A percentile compares a stretch with the other conserved stretches of the same genome.
These are phyloP conservation scores for Oryzias javanicus DNA, from an alignment of 2,113 vertebrate genomes.

Conservation along the genomic window DNA sequence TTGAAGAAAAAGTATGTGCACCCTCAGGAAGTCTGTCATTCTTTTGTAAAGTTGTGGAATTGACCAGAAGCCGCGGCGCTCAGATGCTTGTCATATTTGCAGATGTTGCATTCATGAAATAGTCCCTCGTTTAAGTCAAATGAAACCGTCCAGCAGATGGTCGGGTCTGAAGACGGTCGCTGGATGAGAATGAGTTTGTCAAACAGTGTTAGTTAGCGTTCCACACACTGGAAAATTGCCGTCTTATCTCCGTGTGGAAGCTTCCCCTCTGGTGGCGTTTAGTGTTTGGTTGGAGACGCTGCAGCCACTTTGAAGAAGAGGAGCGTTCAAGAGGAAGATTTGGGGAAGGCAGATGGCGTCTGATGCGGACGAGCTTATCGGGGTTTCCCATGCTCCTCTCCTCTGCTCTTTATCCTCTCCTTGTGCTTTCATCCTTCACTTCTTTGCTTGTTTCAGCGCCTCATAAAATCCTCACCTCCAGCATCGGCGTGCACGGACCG, in stretches of 20 bases:
- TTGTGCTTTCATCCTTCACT: conserved; percentile 1
- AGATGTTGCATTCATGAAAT: too few relatives aligned
- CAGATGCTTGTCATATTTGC: too few relatives aligned
- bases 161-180: too few relatives aligned
- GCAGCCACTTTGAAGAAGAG: conserved; percentile 11
- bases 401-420: conserved; percentile 7
- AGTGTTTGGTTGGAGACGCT: conserved; percentile 14
- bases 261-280: conserved; percentile 36
- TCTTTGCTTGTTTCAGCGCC: conserved; percentile 8
- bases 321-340: neutral
- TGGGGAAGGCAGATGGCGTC: conserved; percentile 9
- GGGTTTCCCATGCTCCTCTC: conserved; percentile 29
- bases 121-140: too few relatives aligned
- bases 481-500: neutral
- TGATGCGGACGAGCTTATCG: conserved; percentile 43
- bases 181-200: neutral
- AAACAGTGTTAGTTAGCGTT: neutral
- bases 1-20: too few relatives aligned
- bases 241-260: conserved; percentile 30
- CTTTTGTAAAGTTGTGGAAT: too few relatives aligned
- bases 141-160: too few relatives aligned
- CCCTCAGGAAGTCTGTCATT: too few relatives aligned
- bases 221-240: neutral
- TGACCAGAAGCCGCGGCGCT: too few relatives aligned
- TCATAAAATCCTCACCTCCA: conserved; percentile 17